A percentile compares a stretch with the other conserved stretches of the same genome.
Evolutionary conservation across 1,140 invertebrate species (phyloP).

Genomic region (Pristionchus pacificus): DNA sequence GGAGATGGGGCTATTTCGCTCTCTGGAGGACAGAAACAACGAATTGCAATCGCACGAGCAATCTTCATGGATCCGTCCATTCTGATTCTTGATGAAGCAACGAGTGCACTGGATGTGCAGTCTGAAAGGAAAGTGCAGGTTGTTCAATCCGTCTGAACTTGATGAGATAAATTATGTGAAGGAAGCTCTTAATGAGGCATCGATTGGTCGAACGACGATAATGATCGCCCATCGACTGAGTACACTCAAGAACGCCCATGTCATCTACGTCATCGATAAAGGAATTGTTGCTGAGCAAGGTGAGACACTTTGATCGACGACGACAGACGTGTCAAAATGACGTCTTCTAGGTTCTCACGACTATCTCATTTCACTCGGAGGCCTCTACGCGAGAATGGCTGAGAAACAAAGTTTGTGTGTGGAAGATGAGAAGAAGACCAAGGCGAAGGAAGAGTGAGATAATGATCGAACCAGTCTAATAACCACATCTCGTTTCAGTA

Average conservation of each 20-base stretch:
- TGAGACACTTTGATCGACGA: too few relatives aligned
- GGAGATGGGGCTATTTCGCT: slow-evolving; percentile 65
- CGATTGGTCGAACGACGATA: slow-evolving; percentile 66
- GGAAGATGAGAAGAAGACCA: too few relatives aligned
- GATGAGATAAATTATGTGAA: slow-evolving; percentile 75
- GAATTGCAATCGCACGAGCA: slow-evolving; percentile 73
- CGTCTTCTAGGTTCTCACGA: too few relatives aligned
- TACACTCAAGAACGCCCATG: slow-evolving; percentile 66
- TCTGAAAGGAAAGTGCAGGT: slow-evolving; percentile 26
- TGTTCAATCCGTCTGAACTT: not conserved
- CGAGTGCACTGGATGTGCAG: slow-evolving; percentile 50
- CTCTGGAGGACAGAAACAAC: slow-evolving; percentile 73
- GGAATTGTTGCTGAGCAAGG: slow-evolving; percentile 54
- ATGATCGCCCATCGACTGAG: slow-evolving; percentile 74
- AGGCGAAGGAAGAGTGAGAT: too few relatives aligned
- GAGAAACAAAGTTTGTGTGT: too few relatives aligned
- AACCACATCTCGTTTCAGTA: too few relatives aligned
- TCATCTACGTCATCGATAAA: slow-evolving; percentile 56
- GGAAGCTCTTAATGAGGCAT: slow-evolving; percentile 69
- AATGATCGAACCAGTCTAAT: too few relatives aligned
- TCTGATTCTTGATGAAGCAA: slow-evolving; percentile 58
- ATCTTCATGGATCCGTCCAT: slow-evolving; percentile 68
- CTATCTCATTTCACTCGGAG: too few relatives aligned
- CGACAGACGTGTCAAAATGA: too few relatives aligned
- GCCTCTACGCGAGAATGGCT: too few relatives aligned